phyloP scores from a whole-genome alignment of 2,113 vertebrate species.

The Hydropotes inermis region DNA sequence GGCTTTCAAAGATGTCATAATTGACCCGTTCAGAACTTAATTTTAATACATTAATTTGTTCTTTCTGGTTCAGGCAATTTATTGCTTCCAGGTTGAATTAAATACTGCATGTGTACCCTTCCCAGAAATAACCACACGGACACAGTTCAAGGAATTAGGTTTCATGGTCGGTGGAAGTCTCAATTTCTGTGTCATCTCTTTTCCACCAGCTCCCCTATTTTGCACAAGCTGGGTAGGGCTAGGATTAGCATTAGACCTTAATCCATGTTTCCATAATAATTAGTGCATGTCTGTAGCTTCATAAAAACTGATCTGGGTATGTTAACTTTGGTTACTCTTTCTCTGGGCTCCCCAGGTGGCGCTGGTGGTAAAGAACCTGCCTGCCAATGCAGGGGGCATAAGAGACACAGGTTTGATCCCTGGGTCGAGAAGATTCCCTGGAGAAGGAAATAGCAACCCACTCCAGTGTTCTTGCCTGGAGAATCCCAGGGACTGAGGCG shows the following conservation, averaged over 20 bases:
- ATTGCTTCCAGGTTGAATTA: not conserved
- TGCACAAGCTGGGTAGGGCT: rapidly evolving
- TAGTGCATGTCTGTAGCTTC: not conserved
- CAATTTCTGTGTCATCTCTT: no score
- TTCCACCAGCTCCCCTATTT: no score
- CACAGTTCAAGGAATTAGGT: not conserved
- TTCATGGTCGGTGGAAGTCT: rapidly evolving
- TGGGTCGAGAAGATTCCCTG: not conserved
- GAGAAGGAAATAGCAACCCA: not conserved
- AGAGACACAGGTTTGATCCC: not conserved
- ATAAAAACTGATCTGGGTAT: not conserved
- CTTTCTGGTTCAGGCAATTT: not conserved
- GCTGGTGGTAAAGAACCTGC: not conserved
- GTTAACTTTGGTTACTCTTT: not conserved
- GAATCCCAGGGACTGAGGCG: not conserved
- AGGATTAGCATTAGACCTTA: not conserved
- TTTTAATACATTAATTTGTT: not conserved
- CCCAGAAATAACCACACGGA: not conserved
- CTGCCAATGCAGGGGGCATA: not conserved
- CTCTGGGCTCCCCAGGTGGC: not conserved
- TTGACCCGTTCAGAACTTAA: not conserved
- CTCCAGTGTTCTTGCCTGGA: not conserved
- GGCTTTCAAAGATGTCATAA: not conserved
- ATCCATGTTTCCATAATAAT: not conserved
- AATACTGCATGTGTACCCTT: not conserved